Evolutionary conservation across 2,888 invertebrate species (phyloP).

Genomic region (Antheraea yamamai): DNA sequence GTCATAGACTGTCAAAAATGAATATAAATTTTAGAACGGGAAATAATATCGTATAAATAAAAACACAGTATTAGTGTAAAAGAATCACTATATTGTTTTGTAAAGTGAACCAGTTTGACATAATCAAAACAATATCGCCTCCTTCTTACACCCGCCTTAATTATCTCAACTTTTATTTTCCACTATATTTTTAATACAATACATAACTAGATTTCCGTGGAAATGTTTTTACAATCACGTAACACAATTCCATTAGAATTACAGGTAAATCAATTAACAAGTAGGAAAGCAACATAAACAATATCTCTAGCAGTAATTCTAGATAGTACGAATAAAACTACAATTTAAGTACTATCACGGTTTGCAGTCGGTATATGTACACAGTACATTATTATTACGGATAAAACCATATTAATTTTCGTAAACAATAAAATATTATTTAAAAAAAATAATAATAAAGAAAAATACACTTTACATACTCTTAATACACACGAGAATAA

Average conservation of each 20-base stretch:
- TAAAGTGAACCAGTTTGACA: constrained; percentile 55
- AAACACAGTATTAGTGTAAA: constrained; percentile 63
- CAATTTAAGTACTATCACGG: constrained; percentile 73
- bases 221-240: constrained; percentile 45
- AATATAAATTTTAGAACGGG: background rate
- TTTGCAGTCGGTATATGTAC: constrained; percentile 59
- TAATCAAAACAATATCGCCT: constrained; percentile 75
- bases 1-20: no score
- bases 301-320: constrained; percentile 54
- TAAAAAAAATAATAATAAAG: constrained; percentile 48
- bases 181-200: constrained; percentile 51
- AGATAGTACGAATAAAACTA: constrained; percentile 49
- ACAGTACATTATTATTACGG: background rate
- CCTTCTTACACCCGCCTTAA: constrained; percentile 64
- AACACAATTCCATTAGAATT: constrained; percentile 30
- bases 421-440: constrained; percentile 44
- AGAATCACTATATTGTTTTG: constrained; percentile 78
- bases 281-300: constrained; percentile 28
- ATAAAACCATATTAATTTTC: constrained; percentile 26
- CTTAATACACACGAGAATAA: constrained; percentile 43
- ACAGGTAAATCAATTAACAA: constrained; percentile 29
- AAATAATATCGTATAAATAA: constrained; percentile 40
- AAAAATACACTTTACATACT: constrained; percentile 57
- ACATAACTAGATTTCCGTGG: constrained; percentile 48
- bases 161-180: constrained; percentile 46